Evolutionary conservation across 2,888 invertebrate species (phyloP).

Genomic region (Pterostichus niger): DNA sequence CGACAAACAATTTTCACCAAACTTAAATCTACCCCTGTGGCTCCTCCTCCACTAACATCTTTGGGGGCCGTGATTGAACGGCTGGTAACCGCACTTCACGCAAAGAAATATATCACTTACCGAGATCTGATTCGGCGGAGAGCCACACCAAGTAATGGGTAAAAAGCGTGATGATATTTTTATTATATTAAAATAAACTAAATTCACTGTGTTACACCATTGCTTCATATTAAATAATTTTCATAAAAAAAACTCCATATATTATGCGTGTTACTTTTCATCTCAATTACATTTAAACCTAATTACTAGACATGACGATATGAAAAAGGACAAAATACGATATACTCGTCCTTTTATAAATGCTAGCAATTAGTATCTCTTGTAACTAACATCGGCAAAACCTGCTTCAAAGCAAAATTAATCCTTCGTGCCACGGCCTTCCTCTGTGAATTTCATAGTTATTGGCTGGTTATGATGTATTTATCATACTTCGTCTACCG

Average conservation of each 20-base stretch:
- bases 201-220: background rate
- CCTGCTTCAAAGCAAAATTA: conserved; percentile 26
- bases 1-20: too few species aligned
- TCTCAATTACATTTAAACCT: conserved; percentile 8
- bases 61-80: too few species aligned
- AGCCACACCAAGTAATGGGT: too few species aligned
- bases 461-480: conserved; percentile 41
- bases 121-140: too few species aligned
- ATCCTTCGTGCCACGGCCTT: background rate
- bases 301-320: conserved; percentile 39
- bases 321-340: background rate
- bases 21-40: too few species aligned
- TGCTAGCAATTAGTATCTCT: conserved; percentile 38
- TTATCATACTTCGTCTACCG: conserved; percentile 35
- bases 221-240: background rate
- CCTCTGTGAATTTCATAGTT: conserved; percentile 6
- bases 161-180: too few species aligned
- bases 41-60: too few species aligned
- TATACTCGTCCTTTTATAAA: background rate
- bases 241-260: background rate
- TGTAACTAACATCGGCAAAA: conserved; percentile 24
- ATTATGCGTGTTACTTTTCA: background rate
- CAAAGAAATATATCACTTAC: too few species aligned
- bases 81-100: too few species aligned
- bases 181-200: too few species aligned